A percentile compares a stretch with the other conserved stretches of the same genome.
Conservation (phyloP, 2,888 invertebrate species). For the Gerris lacustris region DNA sequence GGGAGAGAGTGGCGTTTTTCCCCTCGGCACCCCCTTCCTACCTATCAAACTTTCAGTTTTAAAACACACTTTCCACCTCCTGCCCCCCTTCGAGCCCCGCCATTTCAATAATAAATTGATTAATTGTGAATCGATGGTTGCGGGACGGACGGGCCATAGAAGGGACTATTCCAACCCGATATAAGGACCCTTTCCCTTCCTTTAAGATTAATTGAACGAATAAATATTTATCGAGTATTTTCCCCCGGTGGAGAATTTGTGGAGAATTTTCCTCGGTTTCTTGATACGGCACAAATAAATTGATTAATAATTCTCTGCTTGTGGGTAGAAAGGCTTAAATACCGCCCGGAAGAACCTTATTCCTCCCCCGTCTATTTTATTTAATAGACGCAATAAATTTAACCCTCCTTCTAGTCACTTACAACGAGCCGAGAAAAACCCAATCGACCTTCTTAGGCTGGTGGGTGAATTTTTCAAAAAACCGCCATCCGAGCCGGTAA, state of each 20-base stretch:
- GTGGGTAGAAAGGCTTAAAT: not conserved
- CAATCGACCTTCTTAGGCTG: not conserved
- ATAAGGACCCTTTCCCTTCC: not conserved
- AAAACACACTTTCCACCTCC: not conserved
- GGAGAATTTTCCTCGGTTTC: not conserved
- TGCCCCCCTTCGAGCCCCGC: not conserved
- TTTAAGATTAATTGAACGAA: slow-evolving; percentile 5
- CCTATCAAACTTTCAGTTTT: slow-evolving; percentile 3
- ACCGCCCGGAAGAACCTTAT: not conserved
- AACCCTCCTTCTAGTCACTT: not conserved
- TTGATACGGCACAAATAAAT: slow-evolving; percentile 1
- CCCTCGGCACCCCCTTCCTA: not conserved
- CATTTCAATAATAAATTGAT: slow-evolving; percentile 5
- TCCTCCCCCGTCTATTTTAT: not conserved
- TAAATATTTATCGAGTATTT: slow-evolving; percentile 3
- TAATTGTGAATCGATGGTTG: not conserved
- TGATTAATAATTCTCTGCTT: slow-evolving; percentile 1
- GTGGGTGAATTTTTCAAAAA: not conserved
- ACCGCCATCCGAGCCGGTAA: no score
- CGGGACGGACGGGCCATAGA: not conserved
- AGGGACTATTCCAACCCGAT: not conserved
- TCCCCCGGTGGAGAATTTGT: not conserved
- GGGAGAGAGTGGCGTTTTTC: not conserved
- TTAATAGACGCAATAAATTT: not conserved
- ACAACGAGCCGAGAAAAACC: not conserved